A percentile compares a stretch with the other conserved stretches of the same genome.
These are phyloP conservation scores for Ivindomyrus marchei DNA, from an alignment of 2,113 vertebrate species.

Conservation along the genomic window DNA sequence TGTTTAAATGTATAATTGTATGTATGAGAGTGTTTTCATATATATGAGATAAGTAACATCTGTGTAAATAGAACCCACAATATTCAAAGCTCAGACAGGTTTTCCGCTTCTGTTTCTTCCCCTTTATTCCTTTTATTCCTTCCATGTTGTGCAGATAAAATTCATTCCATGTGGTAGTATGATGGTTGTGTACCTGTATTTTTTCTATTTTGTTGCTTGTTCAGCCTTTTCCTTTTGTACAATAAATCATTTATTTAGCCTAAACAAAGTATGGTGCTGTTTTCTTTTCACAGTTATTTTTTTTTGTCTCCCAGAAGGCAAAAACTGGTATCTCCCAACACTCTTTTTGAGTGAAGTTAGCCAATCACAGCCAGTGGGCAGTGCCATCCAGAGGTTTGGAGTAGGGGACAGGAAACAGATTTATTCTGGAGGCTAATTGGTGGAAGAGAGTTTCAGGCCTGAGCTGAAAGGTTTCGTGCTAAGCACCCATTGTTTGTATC, in stretches of 20 bases:
- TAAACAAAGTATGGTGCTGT: slow-evolving; percentile 38
- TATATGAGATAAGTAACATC: slow-evolving; percentile 52
- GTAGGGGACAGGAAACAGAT: slow-evolving; percentile 44
- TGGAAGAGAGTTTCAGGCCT: slow-evolving; percentile 46
- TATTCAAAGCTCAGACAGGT: slow-evolving; percentile 60
- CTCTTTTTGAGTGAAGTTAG: background rate
- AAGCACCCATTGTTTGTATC: slow-evolving; percentile 59
- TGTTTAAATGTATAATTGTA: slow-evolving; percentile 54
- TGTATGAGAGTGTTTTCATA: slow-evolving; percentile 57
- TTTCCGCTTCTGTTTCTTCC: slow-evolving; percentile 58
- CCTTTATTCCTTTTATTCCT: slow-evolving; percentile 46
- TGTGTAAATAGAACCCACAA: slow-evolving; percentile 62
- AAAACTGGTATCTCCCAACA: background rate
- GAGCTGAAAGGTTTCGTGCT: slow-evolving; percentile 54
- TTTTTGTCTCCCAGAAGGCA: background rate
- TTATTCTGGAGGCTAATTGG: slow-evolving; percentile 53
- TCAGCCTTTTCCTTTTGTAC: slow-evolving; percentile 77
- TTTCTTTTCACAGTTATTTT: background rate
- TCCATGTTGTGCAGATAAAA: slow-evolving; percentile 61
- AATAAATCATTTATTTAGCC: slow-evolving; percentile 81
- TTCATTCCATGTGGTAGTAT: slow-evolving; percentile 67
- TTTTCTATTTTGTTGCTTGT: slow-evolving; percentile 58
- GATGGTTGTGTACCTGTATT: slow-evolving; percentile 66
- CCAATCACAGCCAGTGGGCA: background rate
- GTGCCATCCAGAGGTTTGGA: slow-evolving; percentile 33